A percentile compares a stretch with the other conserved stretches of the same genome.
phyloP scores from a whole-genome alignment of 2,888 invertebrate genomes.

The Girardia tigrina region DNA sequence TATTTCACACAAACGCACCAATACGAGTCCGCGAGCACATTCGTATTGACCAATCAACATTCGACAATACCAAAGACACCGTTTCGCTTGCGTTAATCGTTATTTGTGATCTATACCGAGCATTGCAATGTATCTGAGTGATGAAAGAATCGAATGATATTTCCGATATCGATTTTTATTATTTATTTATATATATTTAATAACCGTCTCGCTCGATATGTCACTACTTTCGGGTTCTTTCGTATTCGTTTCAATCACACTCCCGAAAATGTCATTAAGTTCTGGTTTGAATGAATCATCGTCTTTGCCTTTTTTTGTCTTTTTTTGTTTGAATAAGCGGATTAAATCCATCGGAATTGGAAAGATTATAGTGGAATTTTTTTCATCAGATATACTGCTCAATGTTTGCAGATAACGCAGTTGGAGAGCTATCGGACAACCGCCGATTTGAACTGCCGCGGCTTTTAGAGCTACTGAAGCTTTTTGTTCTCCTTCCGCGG shows the following conservation, averaged over 20 bases:
- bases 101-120: too few species aligned
- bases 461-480: slow-evolving; percentile 71
- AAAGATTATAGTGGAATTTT: slow-evolving; percentile 90
- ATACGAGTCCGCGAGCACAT: too few species aligned
- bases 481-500: slow-evolving; percentile 48
- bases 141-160: too few species aligned
- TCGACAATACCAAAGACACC: too few species aligned
- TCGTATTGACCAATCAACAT: too few species aligned
- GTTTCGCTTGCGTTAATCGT: too few species aligned
- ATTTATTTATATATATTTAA: not conserved
- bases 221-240: not conserved
- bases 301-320: not conserved
- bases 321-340: not conserved
- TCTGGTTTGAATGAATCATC: not conserved
- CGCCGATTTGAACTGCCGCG: slow-evolving; percentile 69
- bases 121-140: too few species aligned
- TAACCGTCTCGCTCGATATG: not conserved
- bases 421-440: slow-evolving; percentile 68
- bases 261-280: not conserved
- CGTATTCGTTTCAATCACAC: too few species aligned
- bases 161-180: too few species aligned
- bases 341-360: slow-evolving; percentile 67
- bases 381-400: slow-evolving; percentile 86
- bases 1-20: too few species aligned
- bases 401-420: slow-evolving; percentile 69